phyloP scores from a whole-genome alignment of 2,113 vertebrate genomes.

The Protobothrops flavoviridis region DNA sequence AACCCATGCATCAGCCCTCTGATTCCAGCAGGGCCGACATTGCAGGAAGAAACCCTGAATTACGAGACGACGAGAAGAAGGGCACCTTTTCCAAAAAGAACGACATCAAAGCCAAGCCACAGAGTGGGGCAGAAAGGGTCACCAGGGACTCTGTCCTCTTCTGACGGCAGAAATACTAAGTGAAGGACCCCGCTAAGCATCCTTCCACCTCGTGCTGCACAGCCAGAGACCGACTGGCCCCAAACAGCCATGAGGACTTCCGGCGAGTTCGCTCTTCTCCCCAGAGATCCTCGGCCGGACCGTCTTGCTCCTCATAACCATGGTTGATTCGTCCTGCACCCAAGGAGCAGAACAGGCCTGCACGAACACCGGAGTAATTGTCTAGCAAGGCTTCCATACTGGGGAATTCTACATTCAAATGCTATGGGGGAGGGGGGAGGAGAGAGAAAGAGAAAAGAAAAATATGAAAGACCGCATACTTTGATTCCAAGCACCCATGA shows the following conservation, averaged over 20 bases:
- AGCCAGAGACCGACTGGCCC: slow-evolving; percentile 46
- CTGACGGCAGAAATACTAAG: rapidly evolving
- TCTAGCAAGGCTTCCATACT: slow-evolving; percentile 83
- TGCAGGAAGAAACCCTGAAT: neutral
- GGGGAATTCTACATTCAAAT: slow-evolving; percentile 77
- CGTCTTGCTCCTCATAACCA: slow-evolving; percentile 82
- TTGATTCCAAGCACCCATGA: neutral
- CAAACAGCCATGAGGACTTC: slow-evolving; percentile 24
- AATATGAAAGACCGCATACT: neutral
- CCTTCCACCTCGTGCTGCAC: slow-evolving; percentile 66
- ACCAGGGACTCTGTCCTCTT: neutral
- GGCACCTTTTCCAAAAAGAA: neutral
- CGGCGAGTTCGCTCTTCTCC: slow-evolving; percentile 21
- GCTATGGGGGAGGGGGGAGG: slow-evolving; percentile 61
- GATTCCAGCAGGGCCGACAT: neutral
- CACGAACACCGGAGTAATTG: slow-evolving; percentile 70
- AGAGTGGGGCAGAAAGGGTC: neutral
- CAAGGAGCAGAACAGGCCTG: slow-evolving; percentile 79
- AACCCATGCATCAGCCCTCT: neutral
- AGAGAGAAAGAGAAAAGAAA: neutral
- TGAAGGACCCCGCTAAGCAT: rapidly evolving
- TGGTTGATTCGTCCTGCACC: slow-evolving; percentile 82
- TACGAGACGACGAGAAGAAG: neutral
- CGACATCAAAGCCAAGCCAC: neutral
- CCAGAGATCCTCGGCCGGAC: neutral